Conservation (phyloP, 1,140 invertebrate species). For the Diorhabda elongata region DNA sequence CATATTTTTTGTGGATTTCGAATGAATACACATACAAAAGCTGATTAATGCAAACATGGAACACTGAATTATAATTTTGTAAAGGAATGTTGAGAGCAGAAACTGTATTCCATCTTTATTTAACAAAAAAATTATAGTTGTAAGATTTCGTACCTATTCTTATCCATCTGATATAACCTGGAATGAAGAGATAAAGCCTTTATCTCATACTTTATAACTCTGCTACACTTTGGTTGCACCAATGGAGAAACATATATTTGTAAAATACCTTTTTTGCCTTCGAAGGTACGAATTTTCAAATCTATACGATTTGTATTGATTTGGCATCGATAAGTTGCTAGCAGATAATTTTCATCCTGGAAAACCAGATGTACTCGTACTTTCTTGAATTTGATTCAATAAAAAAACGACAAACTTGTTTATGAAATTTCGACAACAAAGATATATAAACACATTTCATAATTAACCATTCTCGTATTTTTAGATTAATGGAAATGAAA, state of each 20-base stretch:
- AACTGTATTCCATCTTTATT: too few relatives aligned
- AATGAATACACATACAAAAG: too few relatives aligned
- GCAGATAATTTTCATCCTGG: conserved; percentile 67
- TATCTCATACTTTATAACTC: conserved; percentile 63
- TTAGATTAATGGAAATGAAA: too few relatives aligned
- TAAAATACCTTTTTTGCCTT: conserved; percentile 74
- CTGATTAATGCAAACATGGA: too few relatives aligned
- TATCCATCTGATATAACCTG: conserved; percentile 60
- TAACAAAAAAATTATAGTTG: not conserved
- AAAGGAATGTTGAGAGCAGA: not conserved
- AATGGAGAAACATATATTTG: conserved; percentile 78
- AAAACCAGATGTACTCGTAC: conserved; percentile 23
- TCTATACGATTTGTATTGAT: conserved; percentile 81
- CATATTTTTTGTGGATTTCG: too few relatives aligned
- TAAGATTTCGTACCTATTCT: conserved; percentile 47
- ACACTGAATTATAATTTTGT: too few relatives aligned
- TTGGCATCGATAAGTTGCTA: conserved; percentile 83
- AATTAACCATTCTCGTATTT: not conserved
- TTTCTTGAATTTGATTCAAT: too few relatives aligned
- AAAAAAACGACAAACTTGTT: too few relatives aligned
- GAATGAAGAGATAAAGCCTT: conserved; percentile 74
- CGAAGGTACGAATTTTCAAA: conserved; percentile 71
- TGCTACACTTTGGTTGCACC: conserved; percentile 72
- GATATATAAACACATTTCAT: not conserved
- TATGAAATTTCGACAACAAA: not conserved